Percentiles rank a stretch among this genome's conserved stretches.
Evolutionary conservation across 2,888 invertebrate genomes (phyloP).

Genomic region (Celastrina argiolus): DNA sequence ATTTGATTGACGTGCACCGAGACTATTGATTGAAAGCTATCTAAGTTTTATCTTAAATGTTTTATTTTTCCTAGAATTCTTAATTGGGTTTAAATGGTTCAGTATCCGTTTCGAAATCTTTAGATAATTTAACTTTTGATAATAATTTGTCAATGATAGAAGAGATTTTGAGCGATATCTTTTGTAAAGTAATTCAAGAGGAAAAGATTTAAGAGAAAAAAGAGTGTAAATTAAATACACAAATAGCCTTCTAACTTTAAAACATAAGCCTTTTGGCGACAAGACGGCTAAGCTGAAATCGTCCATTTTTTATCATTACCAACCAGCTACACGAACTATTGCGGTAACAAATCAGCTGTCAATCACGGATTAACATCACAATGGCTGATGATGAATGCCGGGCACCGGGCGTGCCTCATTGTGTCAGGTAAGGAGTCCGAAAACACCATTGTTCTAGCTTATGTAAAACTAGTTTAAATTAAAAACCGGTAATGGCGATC

Average conservation of each 20-base stretch:
- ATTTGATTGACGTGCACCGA: constrained; percentile 38
- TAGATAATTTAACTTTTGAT: no score
- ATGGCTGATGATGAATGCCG: constrained; percentile 53
- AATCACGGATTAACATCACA: constrained; percentile 68
- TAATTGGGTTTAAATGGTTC: no score
- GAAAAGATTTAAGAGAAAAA: no score
- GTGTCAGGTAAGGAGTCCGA: constrained; percentile 18
- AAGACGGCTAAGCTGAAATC: not conserved
- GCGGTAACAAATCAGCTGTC: constrained; percentile 61
- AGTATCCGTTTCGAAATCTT: no score
- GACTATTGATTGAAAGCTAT: not conserved
- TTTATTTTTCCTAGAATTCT: no score
- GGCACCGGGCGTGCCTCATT: constrained; percentile 28
- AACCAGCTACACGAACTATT: constrained; percentile 45
- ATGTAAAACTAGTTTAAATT: not conserved
- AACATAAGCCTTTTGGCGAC: not conserved
- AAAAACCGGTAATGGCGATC: not conserved
- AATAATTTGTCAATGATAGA: no score
- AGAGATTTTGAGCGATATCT: no score
- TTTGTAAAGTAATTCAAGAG: no score
- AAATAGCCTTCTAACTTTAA: not conserved
- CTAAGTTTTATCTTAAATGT: not conserved
- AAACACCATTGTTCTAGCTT: not conserved
- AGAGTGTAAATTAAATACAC: not conserved
- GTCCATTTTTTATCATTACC: not conserved